Evolutionary conservation across 2,797 vertebrate genomes (phyloP), one percentile per base, ranked within the genome.

Genomic region (Leptodactylus fallax): DNA sequence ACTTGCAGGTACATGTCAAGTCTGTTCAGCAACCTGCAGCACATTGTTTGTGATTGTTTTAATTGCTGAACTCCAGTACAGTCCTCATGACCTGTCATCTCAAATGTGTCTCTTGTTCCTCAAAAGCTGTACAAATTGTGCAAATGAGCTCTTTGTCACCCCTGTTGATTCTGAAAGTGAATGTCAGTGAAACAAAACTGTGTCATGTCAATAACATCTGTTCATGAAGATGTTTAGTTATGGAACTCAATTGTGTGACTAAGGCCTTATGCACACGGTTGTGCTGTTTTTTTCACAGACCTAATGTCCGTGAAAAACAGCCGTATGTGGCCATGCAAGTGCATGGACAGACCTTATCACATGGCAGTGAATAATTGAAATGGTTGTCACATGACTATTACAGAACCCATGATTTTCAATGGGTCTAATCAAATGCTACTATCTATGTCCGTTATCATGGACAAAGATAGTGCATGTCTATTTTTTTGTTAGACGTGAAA

Each of bases 1-100:
- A 74, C 71, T 74, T 74, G 71, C 49, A 74, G 71, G 45, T n/a
- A n/a, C 71, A 74, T 21, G 71, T n/a, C 71, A n/a, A 49, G 45
- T n/a, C 45, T 11, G 71, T 13, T 19, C 45, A 74, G 45, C 19
- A 49, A 51, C 71, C 45, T 74, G 7, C 19, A 17, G 21, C 71
- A 49, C 19, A 51, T 71, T 3, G 3, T 27, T 7, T 17, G 14
- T 8, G 27, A 45, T 74, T 7, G 19, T 72, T 21, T 10, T 45
- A 47, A 45, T 72, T 47, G 36, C 17, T 47, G 36, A 36, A 21
- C 25, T 69, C 27, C 36, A 17, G 19, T 16, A 72, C 36, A 47
- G 19, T 25, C 1, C 36, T 47, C 69, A 72, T 47, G 27, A 72
- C 69, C 27, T 45, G 36, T 21, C 69, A 47, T 47, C 69, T 19